Conservation (phyloP, 2,888 invertebrate species). For the Lochmaea capreae region DNA sequence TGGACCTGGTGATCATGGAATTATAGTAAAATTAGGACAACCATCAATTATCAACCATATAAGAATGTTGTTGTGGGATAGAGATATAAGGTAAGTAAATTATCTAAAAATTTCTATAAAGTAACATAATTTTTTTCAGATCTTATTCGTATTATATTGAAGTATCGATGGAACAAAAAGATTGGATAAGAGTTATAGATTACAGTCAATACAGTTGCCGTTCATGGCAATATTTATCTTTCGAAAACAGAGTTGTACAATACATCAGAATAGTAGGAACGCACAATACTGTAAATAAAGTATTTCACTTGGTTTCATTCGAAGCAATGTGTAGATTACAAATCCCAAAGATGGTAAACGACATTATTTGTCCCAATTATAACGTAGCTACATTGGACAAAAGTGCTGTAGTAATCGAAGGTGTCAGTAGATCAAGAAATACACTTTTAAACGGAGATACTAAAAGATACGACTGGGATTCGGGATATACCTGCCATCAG, state of each 20-base stretch:
- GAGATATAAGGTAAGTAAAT: slow-evolving; percentile 78
- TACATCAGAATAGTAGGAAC: slow-evolving; percentile 88
- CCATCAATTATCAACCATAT: slow-evolving; percentile 94
- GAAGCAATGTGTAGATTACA: slow-evolving; percentile 89
- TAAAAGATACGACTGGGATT: slow-evolving; percentile 97
- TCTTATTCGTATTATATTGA: slow-evolving; percentile 93
- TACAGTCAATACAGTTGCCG: slow-evolving; percentile 93
- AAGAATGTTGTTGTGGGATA: slow-evolving; percentile 93
- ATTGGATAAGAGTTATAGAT: slow-evolving; percentile 95
- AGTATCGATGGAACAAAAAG: slow-evolving; percentile 93
- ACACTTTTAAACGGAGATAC: slow-evolving; percentile 96
- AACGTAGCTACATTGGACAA: slow-evolving; percentile 94
- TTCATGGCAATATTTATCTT: slow-evolving; percentile 96
- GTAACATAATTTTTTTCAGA: slow-evolving; percentile 63
- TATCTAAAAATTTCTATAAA: not conserved
- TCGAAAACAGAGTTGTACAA: slow-evolving; percentile 88
- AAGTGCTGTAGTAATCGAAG: slow-evolving; percentile 95
- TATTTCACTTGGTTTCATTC: slow-evolving; percentile 93
- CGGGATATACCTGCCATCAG: slow-evolving; percentile 98
- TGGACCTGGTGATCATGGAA: slow-evolving; percentile 76
- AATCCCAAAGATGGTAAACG: slow-evolving; percentile 79
- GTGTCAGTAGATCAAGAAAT: slow-evolving; percentile 93
- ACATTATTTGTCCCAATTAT: slow-evolving; percentile 82
- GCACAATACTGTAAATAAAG: slow-evolving; percentile 94
- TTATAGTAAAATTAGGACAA: slow-evolving; percentile 85